A percentile compares a stretch with the other conserved stretches of the same genome.
Conservation (phyloP, 2,797 vertebrate genomes). For the Picus viridis region DNA sequence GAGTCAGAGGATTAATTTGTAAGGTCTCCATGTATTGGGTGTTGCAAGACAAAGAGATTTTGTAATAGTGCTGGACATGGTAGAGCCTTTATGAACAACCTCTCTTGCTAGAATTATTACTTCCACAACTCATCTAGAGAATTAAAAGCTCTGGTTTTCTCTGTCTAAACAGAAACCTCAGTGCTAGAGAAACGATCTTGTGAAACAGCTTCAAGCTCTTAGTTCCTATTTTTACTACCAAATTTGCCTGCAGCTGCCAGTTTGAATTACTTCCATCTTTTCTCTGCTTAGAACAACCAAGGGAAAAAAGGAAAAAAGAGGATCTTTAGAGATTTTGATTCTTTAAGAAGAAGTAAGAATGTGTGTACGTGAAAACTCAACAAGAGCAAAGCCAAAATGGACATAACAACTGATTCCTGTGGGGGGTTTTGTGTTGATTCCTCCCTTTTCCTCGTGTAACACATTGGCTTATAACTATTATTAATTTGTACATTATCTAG, state of each 20-base stretch:
- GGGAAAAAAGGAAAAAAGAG: constrained; percentile 1
- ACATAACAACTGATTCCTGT: not conserved
- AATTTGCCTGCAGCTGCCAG: constrained; percentile 78
- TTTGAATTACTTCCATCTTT: constrained; percentile 79
- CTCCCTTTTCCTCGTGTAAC: not conserved
- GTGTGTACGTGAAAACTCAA: not conserved
- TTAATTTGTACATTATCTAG: not conserved
- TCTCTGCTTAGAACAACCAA: constrained; percentile 53
- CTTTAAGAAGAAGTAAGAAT: not conserved
- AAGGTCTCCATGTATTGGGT: not conserved
- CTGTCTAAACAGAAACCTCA: constrained; percentile 71
- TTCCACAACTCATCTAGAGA: constrained; percentile 61
- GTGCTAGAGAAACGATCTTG: constrained; percentile 69
- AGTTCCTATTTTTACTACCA: constrained; percentile 79
- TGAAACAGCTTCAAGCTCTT: constrained; percentile 72
- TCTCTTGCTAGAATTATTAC: constrained; percentile 69
- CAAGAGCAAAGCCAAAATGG: not conserved
- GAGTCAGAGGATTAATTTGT: constrained; percentile 29
- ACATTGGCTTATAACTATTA: not conserved
- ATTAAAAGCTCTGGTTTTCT: constrained; percentile 64
- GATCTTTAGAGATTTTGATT: not conserved
- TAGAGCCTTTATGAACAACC: constrained; percentile 47
- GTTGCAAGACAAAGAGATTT: constrained; percentile 23
- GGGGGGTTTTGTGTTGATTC: accelerated
- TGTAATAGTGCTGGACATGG: not conserved